Evolutionary conservation across 2,888 invertebrate genomes (phyloP).

Genomic region (Pimpla rufipes): DNA sequence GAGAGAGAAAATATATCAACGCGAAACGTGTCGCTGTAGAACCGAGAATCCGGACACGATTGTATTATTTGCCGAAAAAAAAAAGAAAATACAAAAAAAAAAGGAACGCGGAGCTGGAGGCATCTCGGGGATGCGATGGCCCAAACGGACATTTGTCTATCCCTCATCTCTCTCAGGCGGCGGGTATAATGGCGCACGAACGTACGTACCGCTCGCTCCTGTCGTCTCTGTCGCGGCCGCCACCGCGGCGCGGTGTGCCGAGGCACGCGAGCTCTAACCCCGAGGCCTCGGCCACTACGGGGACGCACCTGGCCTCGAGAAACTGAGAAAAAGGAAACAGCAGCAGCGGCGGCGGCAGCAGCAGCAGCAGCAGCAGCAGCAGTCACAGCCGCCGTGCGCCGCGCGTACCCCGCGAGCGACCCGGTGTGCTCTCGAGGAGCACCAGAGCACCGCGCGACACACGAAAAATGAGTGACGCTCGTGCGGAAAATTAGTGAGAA

Average conservation of each 20-base stretch:
- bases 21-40: background rate
- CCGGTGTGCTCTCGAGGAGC: constrained; percentile 61
- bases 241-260: constrained; percentile 47
- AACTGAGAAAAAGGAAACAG: constrained; percentile 71
- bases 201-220: constrained; percentile 18
- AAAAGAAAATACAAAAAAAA: background rate
- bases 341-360: constrained; percentile 77
- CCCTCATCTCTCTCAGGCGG: constrained; percentile 19
- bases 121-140: constrained; percentile 19
- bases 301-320: constrained; percentile 68
- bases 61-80: background rate
- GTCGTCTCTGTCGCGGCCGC: constrained; percentile 46
- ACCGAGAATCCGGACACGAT: background rate
- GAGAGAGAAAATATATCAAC: background rate
- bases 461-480: constrained; percentile 62
- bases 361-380: constrained; percentile 63
- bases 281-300: constrained; percentile 58
- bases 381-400: constrained; percentile 74
- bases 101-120: too few species aligned
- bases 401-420: constrained; percentile 70
- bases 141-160: constrained; percentile 29
- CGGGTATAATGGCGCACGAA: constrained; percentile 52
- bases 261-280: constrained; percentile 62
- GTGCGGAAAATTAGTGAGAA: constrained; percentile 52
- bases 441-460: constrained; percentile 43